Conservation (phyloP, 2,888 invertebrate genomes). For the Cyrtodaria siliqua region DNA sequence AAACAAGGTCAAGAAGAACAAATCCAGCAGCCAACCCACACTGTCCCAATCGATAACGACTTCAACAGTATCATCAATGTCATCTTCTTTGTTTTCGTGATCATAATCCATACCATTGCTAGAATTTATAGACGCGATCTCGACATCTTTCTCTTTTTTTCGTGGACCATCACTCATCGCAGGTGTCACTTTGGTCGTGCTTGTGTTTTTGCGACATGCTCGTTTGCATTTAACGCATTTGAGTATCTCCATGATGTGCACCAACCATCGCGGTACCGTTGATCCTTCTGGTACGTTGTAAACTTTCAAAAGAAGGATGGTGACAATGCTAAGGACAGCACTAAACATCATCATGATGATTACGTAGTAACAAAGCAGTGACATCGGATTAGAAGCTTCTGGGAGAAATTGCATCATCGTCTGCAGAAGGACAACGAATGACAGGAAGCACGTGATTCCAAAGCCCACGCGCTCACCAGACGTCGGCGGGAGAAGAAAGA, state of each 20-base stretch:
- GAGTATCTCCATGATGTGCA: slow-evolving; percentile 46
- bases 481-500: slow-evolving; percentile 55
- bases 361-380: slow-evolving; percentile 57
- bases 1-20: slow-evolving; percentile 52
- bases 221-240: slow-evolving; percentile 44
- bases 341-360: slow-evolving; percentile 58
- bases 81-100: not conserved
- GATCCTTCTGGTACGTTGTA: slow-evolving; percentile 23
- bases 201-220: not conserved
- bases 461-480: slow-evolving; percentile 61
- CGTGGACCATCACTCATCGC: too few relatives aligned
- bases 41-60: slow-evolving; percentile 44
- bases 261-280: slow-evolving; percentile 33
- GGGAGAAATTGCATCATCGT: slow-evolving; percentile 56
- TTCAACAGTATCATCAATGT: not conserved
- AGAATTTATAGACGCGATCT: not conserved
- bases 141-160: not conserved
- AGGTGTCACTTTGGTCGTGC: too few relatives aligned
- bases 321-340: slow-evolving; percentile 42
- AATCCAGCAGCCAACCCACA: slow-evolving; percentile 45
- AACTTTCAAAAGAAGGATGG: slow-evolving; percentile 39
- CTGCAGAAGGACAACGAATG: slow-evolving; percentile 59
- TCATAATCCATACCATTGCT: too few relatives aligned
- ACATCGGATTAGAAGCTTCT: slow-evolving; percentile 61
- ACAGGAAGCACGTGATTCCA: slow-evolving; percentile 56